Percentiles rank a stretch among this genome's conserved stretches.
Conservation (phyloP, 2,797 vertebrate species). For the Sternotherus odoratus region DNA sequence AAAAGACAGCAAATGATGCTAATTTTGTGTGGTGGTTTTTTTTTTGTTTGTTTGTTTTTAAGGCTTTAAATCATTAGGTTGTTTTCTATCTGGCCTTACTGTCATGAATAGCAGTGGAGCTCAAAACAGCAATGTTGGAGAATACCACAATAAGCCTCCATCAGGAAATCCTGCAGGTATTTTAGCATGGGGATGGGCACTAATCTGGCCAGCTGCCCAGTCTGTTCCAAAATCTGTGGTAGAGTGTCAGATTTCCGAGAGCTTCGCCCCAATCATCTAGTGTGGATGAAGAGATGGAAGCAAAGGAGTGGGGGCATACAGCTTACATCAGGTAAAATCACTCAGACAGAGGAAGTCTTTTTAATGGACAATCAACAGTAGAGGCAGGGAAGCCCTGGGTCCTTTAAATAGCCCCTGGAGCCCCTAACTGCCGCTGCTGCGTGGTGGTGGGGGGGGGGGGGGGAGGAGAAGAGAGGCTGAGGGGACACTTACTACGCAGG, state of each 20-base stretch:
- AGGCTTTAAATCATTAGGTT: constrained; percentile 71
- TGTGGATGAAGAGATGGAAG: background rate
- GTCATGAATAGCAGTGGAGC: background rate
- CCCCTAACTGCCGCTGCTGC: too few species aligned
- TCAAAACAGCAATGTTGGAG: background rate
- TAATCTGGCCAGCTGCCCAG: background rate
- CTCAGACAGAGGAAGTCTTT: background rate
- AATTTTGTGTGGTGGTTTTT: too few species aligned
- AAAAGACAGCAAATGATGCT: constrained; percentile 68
- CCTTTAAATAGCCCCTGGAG: too few species aligned
- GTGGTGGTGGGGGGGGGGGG: too few species aligned
- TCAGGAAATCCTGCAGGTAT: background rate
- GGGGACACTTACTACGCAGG: too few species aligned
- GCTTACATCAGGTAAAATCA: background rate
- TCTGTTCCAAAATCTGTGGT: background rate
- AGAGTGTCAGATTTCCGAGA: background rate
- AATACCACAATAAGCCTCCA: background rate
- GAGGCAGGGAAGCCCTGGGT: too few species aligned
- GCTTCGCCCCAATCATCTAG: background rate
- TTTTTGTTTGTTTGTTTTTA: constrained; percentile 59
- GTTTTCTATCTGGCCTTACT: constrained; percentile 12
- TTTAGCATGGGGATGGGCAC: background rate
- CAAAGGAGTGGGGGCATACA: background rate
- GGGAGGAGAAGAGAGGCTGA: too few species aligned
- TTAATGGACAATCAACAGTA: too few species aligned